Evolutionary conservation across 2,113 vertebrate genomes (phyloP).

Genomic region (Camelus bactrianus): DNA sequence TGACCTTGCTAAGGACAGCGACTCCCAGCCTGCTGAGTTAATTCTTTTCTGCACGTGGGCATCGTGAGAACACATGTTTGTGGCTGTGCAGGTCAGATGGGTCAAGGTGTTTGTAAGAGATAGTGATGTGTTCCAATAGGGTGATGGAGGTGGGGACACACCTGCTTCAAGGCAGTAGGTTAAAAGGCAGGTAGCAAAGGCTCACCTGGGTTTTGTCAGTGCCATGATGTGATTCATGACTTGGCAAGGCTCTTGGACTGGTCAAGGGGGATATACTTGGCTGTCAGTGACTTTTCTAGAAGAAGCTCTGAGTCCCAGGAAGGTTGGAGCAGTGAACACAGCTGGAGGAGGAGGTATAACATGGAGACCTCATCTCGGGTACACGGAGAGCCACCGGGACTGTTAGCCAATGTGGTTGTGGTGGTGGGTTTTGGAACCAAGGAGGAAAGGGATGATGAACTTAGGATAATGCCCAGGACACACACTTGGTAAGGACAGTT

Average conservation of each 20-base stretch:
- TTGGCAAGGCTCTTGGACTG: neutral
- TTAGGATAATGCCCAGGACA: neutral
- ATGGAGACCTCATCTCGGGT: too few species aligned
- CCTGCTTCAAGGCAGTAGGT: too few species aligned
- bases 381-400: too few species aligned
- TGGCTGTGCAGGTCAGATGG: too few species aligned
- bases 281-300: neutral
- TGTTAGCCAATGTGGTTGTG: neutral
- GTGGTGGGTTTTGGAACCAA: neutral
- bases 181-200: neutral
- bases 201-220: rapidly evolving
- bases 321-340: neutral
- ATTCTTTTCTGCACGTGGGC: neutral
- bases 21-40: neutral
- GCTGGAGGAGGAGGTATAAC: too few species aligned
- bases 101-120: neutral
- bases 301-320: neutral
- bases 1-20: too few species aligned
- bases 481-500: rapidly evolving
- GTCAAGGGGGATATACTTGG: too few species aligned
- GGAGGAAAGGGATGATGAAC: neutral
- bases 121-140: neutral
- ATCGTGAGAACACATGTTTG: neutral
- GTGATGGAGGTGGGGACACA: neutral
- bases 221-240: neutral